A percentile compares a stretch with the other conserved stretches of the same genome.
These are phyloP conservation scores for Paramormyrops hopkinsi DNA, from an alignment of 2,797 vertebrate genomes.

Conservation along the genomic window DNA sequence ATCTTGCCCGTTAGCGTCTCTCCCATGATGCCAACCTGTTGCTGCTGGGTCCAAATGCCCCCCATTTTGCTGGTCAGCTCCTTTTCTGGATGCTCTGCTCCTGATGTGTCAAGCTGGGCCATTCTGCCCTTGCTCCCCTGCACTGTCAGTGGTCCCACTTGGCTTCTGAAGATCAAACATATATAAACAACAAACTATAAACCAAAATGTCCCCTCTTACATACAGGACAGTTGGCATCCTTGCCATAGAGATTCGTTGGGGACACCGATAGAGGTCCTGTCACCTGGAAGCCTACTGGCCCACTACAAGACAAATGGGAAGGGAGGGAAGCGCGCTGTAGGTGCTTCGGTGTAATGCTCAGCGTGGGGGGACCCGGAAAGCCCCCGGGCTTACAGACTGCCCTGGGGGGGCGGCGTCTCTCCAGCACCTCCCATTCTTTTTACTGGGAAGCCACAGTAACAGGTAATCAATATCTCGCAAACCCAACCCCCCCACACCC, in stretches of 20 bases:
- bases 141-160: slow-evolving; percentile 37
- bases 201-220: background rate
- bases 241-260: background rate
- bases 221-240: background rate
- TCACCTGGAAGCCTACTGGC: background rate
- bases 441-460: slow-evolving; percentile 63
- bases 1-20: background rate
- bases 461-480: slow-evolving; percentile 71
- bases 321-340: background rate
- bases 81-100: slow-evolving; percentile 29
- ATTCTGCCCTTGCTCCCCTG: slow-evolving; percentile 44
- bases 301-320: background rate
- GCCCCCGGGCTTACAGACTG: background rate
- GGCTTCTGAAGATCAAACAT: slow-evolving; percentile 41
- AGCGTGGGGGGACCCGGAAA: background rate
- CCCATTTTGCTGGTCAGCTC: slow-evolving; percentile 44
- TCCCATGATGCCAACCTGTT: slow-evolving; percentile 48
- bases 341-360: background rate
- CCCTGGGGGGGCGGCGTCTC: background rate
- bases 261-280: background rate
- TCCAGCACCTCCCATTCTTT: slow-evolving; percentile 49
- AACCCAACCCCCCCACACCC: slow-evolving; percentile 56
- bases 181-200: background rate
- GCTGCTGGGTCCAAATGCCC: slow-evolving; percentile 36
- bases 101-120: slow-evolving; percentile 40